Evolutionary conservation across 2,113 vertebrate genomes (phyloP), one percentile per base, ranked within the genome.

Genomic region (Galemys pyrenaicus): DNA sequence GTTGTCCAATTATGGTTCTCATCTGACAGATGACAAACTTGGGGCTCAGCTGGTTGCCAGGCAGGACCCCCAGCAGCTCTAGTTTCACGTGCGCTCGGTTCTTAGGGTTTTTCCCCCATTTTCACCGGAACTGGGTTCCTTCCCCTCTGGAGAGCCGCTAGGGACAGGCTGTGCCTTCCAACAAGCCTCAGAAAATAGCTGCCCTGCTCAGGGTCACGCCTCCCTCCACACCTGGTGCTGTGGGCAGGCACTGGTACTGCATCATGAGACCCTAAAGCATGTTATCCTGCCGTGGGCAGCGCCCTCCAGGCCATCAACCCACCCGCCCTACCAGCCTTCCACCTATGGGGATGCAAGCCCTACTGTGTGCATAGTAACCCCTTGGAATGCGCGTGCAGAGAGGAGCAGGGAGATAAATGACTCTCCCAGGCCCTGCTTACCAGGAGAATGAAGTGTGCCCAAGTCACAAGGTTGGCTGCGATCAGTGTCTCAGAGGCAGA

Each of bases 381-480:
- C 44, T 32, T 4, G 24, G 44, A 20, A 22, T 19, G 0, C 10
- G 24, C 82, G 65, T 62, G 54, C n/a, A 74, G 87, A 77, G 90
- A 94, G 70, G 39, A 71, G 7, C 37, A 0, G 2, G 3, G 46
- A 85, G n/a, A 87, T 95, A 93, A 96, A 90, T 94, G 92, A 94
- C 95, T 95, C 95, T 93, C n/a, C 35, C 80, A 9, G 32, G 75
- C 22, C 80, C 87, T 46, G 37, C 84, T 89, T 75, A 93, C 46
- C 35, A 54, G 73, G 49, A 96, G 65, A 32, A 78, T 81, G 46
- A 41, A 56, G 20, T 28, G 54, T 65, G 39, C 77, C 58, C 79
- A 88, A 93, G 95, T 97, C 97, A 97, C 90, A 95, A 94, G 96
- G 67, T 37, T 96, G 95, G 94, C 95, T 68, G 90, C 5, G 0